These are phyloP conservation scores for Drosophila lowei DNA, from an alignment of 1,140 invertebrate genomes.

Conservation along the genomic window DNA sequence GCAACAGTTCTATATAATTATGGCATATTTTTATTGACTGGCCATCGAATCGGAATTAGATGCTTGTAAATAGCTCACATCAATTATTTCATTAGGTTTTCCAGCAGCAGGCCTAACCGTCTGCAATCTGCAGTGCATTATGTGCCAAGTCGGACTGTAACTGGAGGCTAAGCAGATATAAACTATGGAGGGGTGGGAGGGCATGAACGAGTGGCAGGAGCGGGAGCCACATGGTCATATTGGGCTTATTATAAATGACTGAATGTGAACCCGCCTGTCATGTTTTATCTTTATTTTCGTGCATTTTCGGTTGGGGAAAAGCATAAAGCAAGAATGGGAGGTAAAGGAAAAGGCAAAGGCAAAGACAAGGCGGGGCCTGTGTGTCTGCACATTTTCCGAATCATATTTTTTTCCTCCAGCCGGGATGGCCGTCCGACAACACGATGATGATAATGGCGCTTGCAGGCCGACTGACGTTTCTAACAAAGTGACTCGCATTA, in stretches of 20 bases:
- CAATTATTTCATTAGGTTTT: constrained; percentile 72
- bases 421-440: constrained; percentile 16
- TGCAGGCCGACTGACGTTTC: constrained; percentile 79
- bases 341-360: background rate
- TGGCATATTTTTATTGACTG: constrained; percentile 74
- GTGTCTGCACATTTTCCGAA: constrained; percentile 78
- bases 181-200: constrained; percentile 10
- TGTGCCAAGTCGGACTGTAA: constrained; percentile 7
- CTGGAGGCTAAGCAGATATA: constrained; percentile 33
- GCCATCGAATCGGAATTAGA: constrained; percentile 71
- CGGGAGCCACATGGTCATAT: constrained; percentile 63
- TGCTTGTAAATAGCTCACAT: constrained; percentile 69
- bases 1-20: constrained; percentile 52
- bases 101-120: constrained; percentile 2
- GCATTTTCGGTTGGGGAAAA: constrained; percentile 54
- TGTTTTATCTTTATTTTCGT: constrained; percentile 80
- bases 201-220: background rate
- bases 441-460: constrained; percentile 76
- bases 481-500: constrained; percentile 81
- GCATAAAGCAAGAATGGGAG: no score
- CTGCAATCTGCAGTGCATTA: background rate
- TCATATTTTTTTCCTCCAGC: constrained; percentile 34
- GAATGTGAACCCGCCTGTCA: constrained; percentile 79
- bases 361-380: constrained; percentile 32
- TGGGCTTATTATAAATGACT: constrained; percentile 77